Percentiles rank a stretch among this genome's conserved stretches.
These are phyloP conservation scores for Hoplias malabaricus DNA, from an alignment of 2,113 vertebrate genomes.

Conservation along the genomic window DNA sequence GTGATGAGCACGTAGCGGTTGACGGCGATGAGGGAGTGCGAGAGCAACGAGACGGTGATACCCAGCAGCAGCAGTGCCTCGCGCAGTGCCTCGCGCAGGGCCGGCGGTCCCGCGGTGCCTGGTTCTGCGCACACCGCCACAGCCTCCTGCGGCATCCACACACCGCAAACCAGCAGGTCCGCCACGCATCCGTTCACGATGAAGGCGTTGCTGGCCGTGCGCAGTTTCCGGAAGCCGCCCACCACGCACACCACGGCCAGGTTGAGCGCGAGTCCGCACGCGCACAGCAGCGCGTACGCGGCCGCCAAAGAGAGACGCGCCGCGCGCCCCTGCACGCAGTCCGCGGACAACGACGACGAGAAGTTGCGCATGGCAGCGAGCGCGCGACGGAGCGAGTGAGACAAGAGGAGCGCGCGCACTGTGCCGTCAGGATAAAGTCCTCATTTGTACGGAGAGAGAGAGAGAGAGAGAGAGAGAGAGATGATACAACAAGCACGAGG, in stretches of 20 bases:
- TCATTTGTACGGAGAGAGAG: not conserved
- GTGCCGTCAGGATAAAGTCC: not conserved
- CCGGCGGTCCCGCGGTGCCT: constrained; percentile 55
- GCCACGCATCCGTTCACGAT: constrained; percentile 85
- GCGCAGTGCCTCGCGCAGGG: constrained; percentile 69
- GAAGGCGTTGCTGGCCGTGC: constrained; percentile 86
- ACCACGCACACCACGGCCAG: constrained; percentile 84
- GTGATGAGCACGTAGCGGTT: constrained; percentile 88
- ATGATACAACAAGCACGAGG: not conserved
- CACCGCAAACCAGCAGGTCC: constrained; percentile 82
- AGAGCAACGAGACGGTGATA: constrained; percentile 81
- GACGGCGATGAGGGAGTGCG: constrained; percentile 85
- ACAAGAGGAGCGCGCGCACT: not conserved
- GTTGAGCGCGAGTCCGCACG: constrained; percentile 82
- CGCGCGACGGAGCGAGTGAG: not conserved
- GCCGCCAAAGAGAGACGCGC: constrained; percentile 68
- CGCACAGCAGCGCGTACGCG: constrained; percentile 77
- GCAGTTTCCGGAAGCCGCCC: constrained; percentile 83
- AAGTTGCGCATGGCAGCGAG: constrained; percentile 26
- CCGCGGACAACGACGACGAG: not conserved
- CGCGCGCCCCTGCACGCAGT: not conserved
- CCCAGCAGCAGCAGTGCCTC: constrained; percentile 80
- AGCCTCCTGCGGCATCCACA: constrained; percentile 88
- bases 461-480: not conserved
- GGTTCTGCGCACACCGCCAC: constrained; percentile 73